Evolutionary conservation across 2,113 vertebrate genomes (phyloP).

Genomic region (Eretmochelys imbricata): DNA sequence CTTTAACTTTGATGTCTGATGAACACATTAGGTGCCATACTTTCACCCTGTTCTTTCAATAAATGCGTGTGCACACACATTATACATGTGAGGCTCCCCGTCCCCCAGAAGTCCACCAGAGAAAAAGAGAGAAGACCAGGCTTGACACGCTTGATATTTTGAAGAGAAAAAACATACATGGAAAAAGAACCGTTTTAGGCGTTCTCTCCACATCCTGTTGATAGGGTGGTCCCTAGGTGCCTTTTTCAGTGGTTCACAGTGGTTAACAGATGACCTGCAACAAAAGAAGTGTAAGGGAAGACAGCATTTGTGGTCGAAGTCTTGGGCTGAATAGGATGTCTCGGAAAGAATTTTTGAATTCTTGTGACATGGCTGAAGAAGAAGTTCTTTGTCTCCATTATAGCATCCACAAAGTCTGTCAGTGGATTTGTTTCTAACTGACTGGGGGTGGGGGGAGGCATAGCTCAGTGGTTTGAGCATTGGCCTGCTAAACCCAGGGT

Average conservation of each 20-base stretch:
- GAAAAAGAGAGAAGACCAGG: neutral
- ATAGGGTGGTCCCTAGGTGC: neutral
- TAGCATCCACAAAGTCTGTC: neutral
- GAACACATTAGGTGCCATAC: neutral
- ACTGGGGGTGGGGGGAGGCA: neutral
- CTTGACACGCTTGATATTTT: neutral
- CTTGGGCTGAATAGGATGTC: neutral
- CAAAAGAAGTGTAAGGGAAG: neutral
- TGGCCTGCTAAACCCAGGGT: no score
- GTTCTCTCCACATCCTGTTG: neutral
- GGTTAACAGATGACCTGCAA: neutral
- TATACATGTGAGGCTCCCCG: neutral
- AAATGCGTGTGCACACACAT: neutral
- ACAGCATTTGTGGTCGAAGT: neutral
- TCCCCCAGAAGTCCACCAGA: neutral
- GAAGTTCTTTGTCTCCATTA: neutral
- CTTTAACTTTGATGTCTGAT: neutral
- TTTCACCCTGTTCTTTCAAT: neutral
- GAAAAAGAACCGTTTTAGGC: neutral
- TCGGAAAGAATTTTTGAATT: neutral
- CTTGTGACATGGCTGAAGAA: neutral
- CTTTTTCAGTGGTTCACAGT: neutral
- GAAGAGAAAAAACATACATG: neutral
- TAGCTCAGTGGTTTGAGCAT: no score
- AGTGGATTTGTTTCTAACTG: neutral